phyloP scores from a whole-genome alignment of 2,797 vertebrate genomes.

The Podargus strigoides region DNA sequence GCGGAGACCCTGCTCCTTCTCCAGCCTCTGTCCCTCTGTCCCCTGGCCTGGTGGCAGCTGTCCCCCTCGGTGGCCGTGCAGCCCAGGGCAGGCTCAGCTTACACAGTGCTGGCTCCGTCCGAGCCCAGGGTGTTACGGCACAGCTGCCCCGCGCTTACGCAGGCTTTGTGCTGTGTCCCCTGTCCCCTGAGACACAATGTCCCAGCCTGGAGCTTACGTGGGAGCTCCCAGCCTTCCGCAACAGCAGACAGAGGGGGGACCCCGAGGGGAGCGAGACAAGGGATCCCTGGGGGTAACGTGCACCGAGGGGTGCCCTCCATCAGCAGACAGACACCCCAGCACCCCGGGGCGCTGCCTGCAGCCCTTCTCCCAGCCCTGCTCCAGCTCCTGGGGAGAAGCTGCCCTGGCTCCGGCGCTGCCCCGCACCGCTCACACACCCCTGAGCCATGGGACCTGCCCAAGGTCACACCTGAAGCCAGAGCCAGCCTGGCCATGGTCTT shows the following conservation, averaged over 20 bases:
- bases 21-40: neutral
- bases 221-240: constrained; percentile 14
- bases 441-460: neutral
- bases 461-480: neutral
- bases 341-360: accelerated
- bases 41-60: neutral
- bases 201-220: constrained; percentile 69
- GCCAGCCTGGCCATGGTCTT: neutral
- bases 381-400: accelerated
- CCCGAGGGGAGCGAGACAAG: neutral
- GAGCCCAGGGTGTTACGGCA: constrained; percentile 55
- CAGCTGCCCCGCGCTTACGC: constrained; percentile 53
- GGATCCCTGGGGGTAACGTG: neutral
- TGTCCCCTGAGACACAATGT: constrained; percentile 72
- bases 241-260: neutral
- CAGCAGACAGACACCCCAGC: neutral
- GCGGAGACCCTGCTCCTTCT: neutral
- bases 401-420: neutral
- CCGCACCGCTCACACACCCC: neutral
- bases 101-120: constrained; percentile 63
- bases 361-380: neutral
- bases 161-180: constrained; percentile 67
- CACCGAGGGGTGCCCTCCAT: neutral
- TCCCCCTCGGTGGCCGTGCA: neutral
- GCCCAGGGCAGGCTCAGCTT: neutral